These are phyloP conservation scores for Aethina tumida DNA, from an alignment of 1,140 invertebrate species.

Conservation along the genomic window DNA sequence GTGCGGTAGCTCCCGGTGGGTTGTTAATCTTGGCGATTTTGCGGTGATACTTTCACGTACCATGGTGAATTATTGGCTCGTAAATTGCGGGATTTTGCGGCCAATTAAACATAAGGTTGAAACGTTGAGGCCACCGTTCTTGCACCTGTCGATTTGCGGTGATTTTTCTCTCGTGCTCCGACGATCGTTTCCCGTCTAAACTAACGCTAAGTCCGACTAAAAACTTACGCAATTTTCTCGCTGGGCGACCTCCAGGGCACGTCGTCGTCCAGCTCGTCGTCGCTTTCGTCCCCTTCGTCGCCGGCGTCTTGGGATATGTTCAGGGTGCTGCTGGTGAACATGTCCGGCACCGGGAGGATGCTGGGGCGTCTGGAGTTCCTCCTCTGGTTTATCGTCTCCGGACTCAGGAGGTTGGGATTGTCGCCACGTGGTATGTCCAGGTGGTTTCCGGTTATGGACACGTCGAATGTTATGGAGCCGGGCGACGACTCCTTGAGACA, in stretches of 20 bases:
- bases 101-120: too few species aligned
- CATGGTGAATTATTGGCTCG: too few species aligned
- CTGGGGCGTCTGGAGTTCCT: slow-evolving; percentile 75
- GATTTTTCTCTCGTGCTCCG: too few species aligned
- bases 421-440: slow-evolving; percentile 63
- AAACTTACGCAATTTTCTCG: slow-evolving; percentile 80
- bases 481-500: slow-evolving; percentile 54
- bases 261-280: slow-evolving; percentile 80
- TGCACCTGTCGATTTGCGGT: too few species aligned
- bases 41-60: too few species aligned
- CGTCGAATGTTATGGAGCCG: slow-evolving; percentile 45
- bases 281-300: slow-evolving; percentile 67
- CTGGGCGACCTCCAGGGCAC: slow-evolving; percentile 81
- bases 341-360: slow-evolving; percentile 80
- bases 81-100: too few species aligned
- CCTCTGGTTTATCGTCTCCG: slow-evolving; percentile 63
- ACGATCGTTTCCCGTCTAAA: too few species aligned
- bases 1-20: too few species aligned
- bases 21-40: too few species aligned
- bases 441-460: slow-evolving; percentile 58
- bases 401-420: slow-evolving; percentile 73
- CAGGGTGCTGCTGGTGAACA: slow-evolving; percentile 67
- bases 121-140: too few species aligned
- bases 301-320: slow-evolving; percentile 64
- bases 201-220: slow-evolving; percentile 12